Conservation (phyloP, 1,140 invertebrate species). For the Leptinotarsa undecemlineata region DNA sequence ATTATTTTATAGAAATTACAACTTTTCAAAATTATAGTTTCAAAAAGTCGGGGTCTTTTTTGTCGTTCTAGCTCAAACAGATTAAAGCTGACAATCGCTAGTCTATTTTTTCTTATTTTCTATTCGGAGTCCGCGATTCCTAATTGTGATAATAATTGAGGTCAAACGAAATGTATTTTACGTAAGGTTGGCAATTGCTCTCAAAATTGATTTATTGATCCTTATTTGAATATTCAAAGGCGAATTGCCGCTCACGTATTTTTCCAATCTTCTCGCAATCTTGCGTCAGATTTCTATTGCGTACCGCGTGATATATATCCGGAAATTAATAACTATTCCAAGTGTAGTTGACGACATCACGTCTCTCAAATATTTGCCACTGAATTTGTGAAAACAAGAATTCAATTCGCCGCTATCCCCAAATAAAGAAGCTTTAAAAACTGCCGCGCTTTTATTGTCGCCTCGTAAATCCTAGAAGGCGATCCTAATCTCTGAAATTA, state of each 20-base stretch:
- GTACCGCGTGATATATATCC: conserved; percentile 1
- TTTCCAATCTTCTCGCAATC: conserved; percentile 6
- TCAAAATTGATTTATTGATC: conserved; percentile 8
- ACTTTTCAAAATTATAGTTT: too few relatives aligned
- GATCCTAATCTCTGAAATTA: conserved; percentile 28
- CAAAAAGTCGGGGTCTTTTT: too few relatives aligned
- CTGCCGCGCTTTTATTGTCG: conserved; percentile 16
- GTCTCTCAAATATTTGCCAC: conserved; percentile 22
- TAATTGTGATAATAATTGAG: conserved; percentile 3
- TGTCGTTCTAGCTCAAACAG: too few relatives aligned
- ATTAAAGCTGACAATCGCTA: neutral
- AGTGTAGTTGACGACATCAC: neutral
- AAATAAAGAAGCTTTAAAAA: conserved; percentile 22
- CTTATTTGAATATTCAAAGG: conserved; percentile 5
- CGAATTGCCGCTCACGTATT: conserved; percentile 4
- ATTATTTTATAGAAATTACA: too few relatives aligned
- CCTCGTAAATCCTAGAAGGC: conserved; percentile 23
- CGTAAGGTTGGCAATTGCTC: conserved; percentile 7
- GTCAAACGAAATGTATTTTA: conserved; percentile 2
- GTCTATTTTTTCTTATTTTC: neutral
- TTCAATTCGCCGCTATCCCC: conserved; percentile 19
- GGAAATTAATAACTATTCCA: neutral
- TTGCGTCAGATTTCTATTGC: conserved; percentile 3
- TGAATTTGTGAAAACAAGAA: conserved; percentile 24
- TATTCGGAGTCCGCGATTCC: neutral